Evolutionary conservation across 1,140 invertebrate genomes (phyloP).

Genomic region (Tetranychus urticae): DNA sequence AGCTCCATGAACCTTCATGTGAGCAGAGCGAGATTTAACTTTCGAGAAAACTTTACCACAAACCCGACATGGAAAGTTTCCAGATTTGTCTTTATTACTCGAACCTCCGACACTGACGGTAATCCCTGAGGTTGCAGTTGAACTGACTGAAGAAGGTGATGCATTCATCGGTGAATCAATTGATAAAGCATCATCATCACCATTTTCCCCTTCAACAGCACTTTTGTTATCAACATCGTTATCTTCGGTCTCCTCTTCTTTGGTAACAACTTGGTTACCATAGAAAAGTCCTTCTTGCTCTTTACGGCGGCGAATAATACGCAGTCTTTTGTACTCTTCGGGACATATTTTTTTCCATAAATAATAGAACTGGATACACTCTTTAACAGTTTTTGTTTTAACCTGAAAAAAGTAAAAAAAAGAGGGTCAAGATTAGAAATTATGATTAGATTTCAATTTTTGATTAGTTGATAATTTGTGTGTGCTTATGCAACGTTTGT

Average conservation of each 20-base stretch:
- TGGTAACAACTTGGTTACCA: no score
- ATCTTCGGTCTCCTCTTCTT: neutral
- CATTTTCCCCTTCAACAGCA: neutral
- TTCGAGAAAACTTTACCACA: slow-evolving; percentile 93
- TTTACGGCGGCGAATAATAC: slow-evolving; percentile 25
- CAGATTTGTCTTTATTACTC: neutral
- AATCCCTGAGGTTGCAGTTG: neutral
- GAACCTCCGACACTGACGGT: neutral
- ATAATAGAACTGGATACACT: slow-evolving; percentile 94
- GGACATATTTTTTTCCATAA: slow-evolving; percentile 90
- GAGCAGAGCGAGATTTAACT: slow-evolving; percentile 89
- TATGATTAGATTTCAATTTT: no score
- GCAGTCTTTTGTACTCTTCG: slow-evolving; percentile 46
- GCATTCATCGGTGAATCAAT: neutral
- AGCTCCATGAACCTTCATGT: slow-evolving; percentile 73
- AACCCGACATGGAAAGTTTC: slow-evolving; percentile 67
- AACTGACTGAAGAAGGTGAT: neutral
- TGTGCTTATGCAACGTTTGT: no score
- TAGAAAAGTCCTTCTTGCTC: slow-evolving; percentile 17
- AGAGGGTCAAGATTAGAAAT: neutral
- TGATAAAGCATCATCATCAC: neutral
- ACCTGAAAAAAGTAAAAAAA: slow-evolving; percentile 20
- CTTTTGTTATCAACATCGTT: neutral
- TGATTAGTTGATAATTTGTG: no score
- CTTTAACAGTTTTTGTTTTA: slow-evolving; percentile 60